Percentiles rank a stretch among this genome's conserved stretches.
phyloP scores from a whole-genome alignment of 2,113 vertebrate genomes.

The Elephas maximus region DNA sequence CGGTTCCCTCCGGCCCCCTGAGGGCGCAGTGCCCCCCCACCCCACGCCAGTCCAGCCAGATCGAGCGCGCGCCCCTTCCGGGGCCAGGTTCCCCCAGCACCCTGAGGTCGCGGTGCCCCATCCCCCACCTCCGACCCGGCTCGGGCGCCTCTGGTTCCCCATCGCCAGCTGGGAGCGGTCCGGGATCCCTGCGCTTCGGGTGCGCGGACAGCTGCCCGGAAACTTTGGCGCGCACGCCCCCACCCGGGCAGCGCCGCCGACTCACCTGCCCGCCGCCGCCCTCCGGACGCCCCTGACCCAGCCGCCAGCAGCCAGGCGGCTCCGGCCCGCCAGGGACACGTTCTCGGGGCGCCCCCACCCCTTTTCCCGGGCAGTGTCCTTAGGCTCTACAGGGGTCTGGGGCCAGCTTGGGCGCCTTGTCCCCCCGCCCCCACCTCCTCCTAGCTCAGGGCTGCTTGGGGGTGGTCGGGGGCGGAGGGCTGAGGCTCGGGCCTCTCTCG shows the following conservation, averaged over 20 bases:
- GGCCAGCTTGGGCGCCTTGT: slow-evolving; percentile 7
- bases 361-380: slow-evolving; percentile 51
- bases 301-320: neutral
- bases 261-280: slow-evolving; percentile 82
- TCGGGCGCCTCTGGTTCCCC: neutral
- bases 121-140: neutral
- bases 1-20: neutral
- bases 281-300: slow-evolving; percentile 62
- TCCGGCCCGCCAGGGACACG: neutral
- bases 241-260: slow-evolving; percentile 27
- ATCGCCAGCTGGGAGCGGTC: neutral
- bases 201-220: neutral
- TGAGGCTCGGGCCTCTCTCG: slow-evolving; percentile 68
- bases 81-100: neutral
- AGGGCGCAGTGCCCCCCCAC: neutral
- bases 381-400: slow-evolving; percentile 28
- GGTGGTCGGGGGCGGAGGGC: slow-evolving; percentile 59
- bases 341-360: slow-evolving; percentile 4
- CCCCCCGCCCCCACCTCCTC: slow-evolving; percentile 9
- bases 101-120: neutral
- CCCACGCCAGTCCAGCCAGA: neutral
- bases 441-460: slow-evolving; percentile 12
- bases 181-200: neutral
- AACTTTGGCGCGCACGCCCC: slow-evolving; percentile 68
- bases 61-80: neutral